Conservation (phyloP, 2,888 invertebrate genomes). For the Cheiracanthium punctorium region DNA sequence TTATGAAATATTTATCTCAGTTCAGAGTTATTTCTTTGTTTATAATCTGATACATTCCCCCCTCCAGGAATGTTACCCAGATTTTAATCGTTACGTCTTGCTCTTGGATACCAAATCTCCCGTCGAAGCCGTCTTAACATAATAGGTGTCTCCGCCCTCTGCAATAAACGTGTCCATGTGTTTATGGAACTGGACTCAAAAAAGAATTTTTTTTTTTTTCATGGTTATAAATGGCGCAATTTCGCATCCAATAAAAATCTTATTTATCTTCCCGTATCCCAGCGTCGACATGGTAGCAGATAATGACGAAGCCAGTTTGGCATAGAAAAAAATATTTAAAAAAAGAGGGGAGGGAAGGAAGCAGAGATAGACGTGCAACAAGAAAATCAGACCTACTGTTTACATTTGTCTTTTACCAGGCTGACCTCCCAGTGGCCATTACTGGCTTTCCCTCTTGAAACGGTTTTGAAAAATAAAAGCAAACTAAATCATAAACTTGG, state of each 20-base stretch:
- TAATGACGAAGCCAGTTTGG: constrained; percentile 18
- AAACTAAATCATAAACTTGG: neutral
- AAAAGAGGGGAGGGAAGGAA: constrained; percentile 10
- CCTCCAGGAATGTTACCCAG: too few relatives aligned
- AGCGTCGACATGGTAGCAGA: constrained; percentile 25
- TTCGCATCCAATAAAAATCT: constrained; percentile 64
- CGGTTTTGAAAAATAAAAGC: constrained; percentile 32
- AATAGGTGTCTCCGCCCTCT: neutral
- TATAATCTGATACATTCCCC: too few relatives aligned
- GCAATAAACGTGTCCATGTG: neutral
- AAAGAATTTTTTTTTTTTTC: too few relatives aligned
- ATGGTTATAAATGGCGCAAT: constrained; percentile 40
- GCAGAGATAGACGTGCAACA: neutral
- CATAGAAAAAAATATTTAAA: neutral
- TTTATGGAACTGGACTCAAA: neutral
- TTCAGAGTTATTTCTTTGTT: too few relatives aligned
- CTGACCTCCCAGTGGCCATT: constrained; percentile 49
- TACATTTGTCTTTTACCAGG: constrained; percentile 59
- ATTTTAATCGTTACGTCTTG: too few relatives aligned
- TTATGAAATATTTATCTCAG: too few relatives aligned
- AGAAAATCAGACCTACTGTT: constrained; percentile 34
- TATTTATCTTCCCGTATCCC: constrained; percentile 52
- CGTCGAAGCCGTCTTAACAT: too few relatives aligned
- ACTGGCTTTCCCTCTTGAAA: constrained; percentile 27
- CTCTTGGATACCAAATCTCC: too few relatives aligned